phyloP scores from a whole-genome alignment of 1,140 invertebrate species.

The Drosophila dunni region DNA sequence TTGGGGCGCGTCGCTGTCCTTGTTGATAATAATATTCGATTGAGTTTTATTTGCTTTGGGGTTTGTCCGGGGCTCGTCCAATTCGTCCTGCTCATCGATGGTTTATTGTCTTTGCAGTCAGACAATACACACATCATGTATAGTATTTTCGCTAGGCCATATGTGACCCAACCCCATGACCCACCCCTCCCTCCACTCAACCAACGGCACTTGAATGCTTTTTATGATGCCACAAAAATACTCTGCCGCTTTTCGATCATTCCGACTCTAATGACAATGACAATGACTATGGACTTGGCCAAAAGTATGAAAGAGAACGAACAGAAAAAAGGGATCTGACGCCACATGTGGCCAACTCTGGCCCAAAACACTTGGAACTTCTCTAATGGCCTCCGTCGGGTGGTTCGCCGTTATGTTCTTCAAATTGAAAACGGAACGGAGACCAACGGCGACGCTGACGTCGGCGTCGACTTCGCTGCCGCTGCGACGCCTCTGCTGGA shows the following conservation, averaged over 20 bases:
- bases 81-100: slow-evolving; percentile 56
- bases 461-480: neutral
- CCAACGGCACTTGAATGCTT: slow-evolving; percentile 35
- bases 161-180: slow-evolving; percentile 55
- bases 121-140: slow-evolving; percentile 49
- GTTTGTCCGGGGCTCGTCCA: slow-evolving; percentile 46
- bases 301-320: too few species aligned
- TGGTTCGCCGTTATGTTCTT: slow-evolving; percentile 27
- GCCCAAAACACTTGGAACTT: slow-evolving; percentile 13
- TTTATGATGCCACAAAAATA: slow-evolving; percentile 48
- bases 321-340: slow-evolving; percentile 5
- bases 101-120: slow-evolving; percentile 75
- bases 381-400: slow-evolving; percentile 4
- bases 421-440: slow-evolving; percentile 41
- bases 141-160: slow-evolving; percentile 43
- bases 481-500: neutral
- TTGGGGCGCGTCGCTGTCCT: slow-evolving; percentile 49
- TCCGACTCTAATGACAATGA: slow-evolving; percentile 17
- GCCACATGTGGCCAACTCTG: slow-evolving; percentile 40
- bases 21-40: slow-evolving; percentile 82
- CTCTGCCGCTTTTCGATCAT: slow-evolving; percentile 2
- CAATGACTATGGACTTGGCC: slow-evolving; percentile 7
- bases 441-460: neutral
- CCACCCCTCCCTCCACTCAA: slow-evolving; percentile 27
- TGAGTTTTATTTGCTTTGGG: slow-evolving; percentile 79